Base-by-base conservation (phyloP, 2,888 invertebrate genomes). In the Girardia tigrina region DNA sequence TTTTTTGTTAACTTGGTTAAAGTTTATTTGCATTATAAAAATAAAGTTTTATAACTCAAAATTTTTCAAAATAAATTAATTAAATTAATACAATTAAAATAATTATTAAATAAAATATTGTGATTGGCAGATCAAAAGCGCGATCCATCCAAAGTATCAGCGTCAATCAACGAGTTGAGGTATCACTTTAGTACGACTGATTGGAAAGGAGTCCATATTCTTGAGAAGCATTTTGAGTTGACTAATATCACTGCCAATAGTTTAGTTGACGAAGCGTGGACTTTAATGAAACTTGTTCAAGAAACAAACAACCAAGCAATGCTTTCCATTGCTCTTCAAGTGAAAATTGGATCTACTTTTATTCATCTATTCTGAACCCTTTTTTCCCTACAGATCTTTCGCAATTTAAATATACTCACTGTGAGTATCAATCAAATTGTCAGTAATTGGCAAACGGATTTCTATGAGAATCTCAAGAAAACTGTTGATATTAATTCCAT, bases 141-240 rank as follows among this genome's bases (percentile, higher is more conserved):
- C 4, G 73, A 72, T 36, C 29, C 29, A 20, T 28, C 73, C 20
- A 72, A 72, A 36, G 73, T 36, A 28, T 72, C 73, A 12, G 73
- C 29, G 20, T 4, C 29, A 8, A 29, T 72, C 1, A 74, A 74
- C 70, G 74, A 74, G 28, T 42, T 74, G 20, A 91, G 90, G 79
- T 90, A 91, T 81, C 85, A 92, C 26, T 89, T 90, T 78, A 88
- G 89, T 75, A 91, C 92, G 82, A 88, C 90, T 70, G 90, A 92
- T 83, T 87, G 94, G 77, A 88, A 88, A 80, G 91, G 91, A 23
- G 88, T 94, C 74, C 89, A 90, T 79, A 88, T 91, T 42, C 87
- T 94, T 20, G 90, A 90, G 72, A 88, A 89, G 72, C 90, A 92
- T 79, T 85, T 90, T 20, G 80, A 83, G 26, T 86, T 88, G 74